Evolutionary conservation across 2,797 vertebrate genomes (phyloP), one percentile per base, ranked within the genome.

Genomic region (Pogoniulus pusillus): DNA sequence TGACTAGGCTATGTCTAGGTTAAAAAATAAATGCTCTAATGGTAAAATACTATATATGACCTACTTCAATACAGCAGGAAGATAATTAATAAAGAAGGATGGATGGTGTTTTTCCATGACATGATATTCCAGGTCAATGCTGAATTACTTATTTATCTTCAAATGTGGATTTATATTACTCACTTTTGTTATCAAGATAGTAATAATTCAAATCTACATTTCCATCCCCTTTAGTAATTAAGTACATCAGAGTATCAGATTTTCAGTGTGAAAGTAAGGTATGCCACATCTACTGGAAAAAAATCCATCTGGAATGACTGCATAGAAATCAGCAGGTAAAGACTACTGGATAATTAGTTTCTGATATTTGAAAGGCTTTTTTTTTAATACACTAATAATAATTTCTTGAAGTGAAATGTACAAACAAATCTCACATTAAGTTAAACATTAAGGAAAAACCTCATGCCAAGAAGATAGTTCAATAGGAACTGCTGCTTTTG

Each of bases 351-450:
- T 58, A 60, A 82, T 74, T 54, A 63, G 18, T 35, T 59, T 74
- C 19, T 63, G 16, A 29, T 85, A 93, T 63, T 58, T 64, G 58
- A 89, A 92, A 91, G 87, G 27, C 17, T 89, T 64, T 34, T 37
- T 6, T 43, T 81, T 77, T 58, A 81, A 81, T 30, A 74, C 9
- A 51, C 10, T 69, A 63, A 72, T 32, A 49, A 81, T 70, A 55
- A 70, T 82, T 80, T 88, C 64, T 76, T 75, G 17, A 92, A 82
- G 49, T 47, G 62, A 94, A 83, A 87, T 23, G 23, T 65, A 84
- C 15, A 82, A 90, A 78, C 3, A 72, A 66, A 30, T 64, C 60
- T 9, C 29, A 66, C 18, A 75, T 53, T 51, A 41, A 54, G 93
- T 88, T 81, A 82, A 86, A 66, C 34, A 82, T 26, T 81, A 78